These are phyloP conservation scores for Pseudorhiza aurosa DNA, from an alignment of 30 jellyfish, hydroid and myxozoan species.

Conservation along the genomic window DNA sequence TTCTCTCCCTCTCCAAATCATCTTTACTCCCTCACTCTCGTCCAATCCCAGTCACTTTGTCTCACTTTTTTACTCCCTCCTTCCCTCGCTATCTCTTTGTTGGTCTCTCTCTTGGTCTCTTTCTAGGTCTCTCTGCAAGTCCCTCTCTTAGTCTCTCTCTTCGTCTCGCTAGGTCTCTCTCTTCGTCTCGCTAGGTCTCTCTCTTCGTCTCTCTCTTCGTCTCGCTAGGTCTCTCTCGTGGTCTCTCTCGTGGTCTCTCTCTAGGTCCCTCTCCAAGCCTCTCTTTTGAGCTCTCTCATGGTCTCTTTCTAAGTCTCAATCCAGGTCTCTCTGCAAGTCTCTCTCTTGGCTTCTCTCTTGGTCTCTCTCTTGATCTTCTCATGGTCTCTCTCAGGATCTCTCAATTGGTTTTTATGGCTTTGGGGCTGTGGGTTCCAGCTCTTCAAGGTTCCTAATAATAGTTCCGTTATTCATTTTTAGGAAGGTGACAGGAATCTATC, in stretches of 20 bases:
- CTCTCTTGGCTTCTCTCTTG: neutral
- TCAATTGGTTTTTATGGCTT: neutral
- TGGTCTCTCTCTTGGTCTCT: neutral
- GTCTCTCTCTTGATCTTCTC: neutral
- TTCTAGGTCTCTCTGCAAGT: neutral
- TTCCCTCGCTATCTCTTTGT: neutral
- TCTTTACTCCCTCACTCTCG: neutral
- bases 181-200: too few species aligned
- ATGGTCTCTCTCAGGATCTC: neutral
- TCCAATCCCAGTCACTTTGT: neutral
- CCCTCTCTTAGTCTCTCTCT: too few species aligned
- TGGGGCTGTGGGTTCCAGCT: too few species aligned
- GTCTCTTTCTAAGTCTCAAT: neutral
- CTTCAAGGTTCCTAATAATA: too few species aligned
- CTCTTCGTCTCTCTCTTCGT: neutral
- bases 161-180: too few species aligned
- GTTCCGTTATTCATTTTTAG: too few species aligned
- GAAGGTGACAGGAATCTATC: too few species aligned
- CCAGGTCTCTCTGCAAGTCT: neutral
- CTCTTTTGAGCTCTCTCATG: neutral
- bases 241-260: too few species aligned
- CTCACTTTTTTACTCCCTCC: conserved; percentile 1
- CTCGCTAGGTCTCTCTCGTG: neutral
- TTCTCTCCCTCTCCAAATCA: neutral
- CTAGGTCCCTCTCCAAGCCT: too few species aligned